Base-by-base conservation (phyloP, 1,140 invertebrate genomes). In the Eumaeus atala region DNA sequence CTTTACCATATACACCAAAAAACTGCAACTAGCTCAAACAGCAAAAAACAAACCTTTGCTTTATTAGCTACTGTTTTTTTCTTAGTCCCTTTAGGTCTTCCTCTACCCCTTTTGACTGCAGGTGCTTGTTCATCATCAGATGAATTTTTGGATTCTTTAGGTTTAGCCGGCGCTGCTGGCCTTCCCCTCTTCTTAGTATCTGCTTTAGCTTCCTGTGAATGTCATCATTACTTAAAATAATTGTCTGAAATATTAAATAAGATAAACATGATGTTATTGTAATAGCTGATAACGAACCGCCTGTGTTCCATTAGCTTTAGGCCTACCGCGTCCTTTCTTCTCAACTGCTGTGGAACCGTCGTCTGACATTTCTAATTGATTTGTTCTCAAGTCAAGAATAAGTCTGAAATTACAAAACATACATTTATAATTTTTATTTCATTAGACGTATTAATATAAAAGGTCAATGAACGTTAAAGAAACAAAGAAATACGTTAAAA, bases 311-410 rank as follows among this genome's bases (percentile, higher is more conserved):
- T 88, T 88, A 11, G 86, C 58, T 76, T 88, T 88, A 44, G 86
- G 84, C 73, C 86, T 84, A 49, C 87, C 87, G 61, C 87, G 77
- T 60, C 86, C 87, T 64, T 88, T 88, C 76, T 88, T 88, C 72
- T 88, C 87, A 42, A 88, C 86, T 35, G 69, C 70, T 52, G 84
- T 85, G 67, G 84, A 85, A 18, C 87, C 87, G 72, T 88, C 87
- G 75, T 88, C 87, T 77, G 87, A 88, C 87, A 88, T 88, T 70
- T 73, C 67, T 61, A 55, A 59, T 56, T 53, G 62, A 56, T 59
- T 52, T 63, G 59, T 54, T 59, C 52, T 54, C 48, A 50, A 36
- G 57, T 58, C 51, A 53, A 54, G 12, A 34, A 42, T 51, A 63
- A 58, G 54, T 28, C 67, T 70, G 61, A 63, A 66, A 62, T 40